phyloP scores from a whole-genome alignment of 2,113 vertebrate genomes.

The Coptodon rendalli region DNA sequence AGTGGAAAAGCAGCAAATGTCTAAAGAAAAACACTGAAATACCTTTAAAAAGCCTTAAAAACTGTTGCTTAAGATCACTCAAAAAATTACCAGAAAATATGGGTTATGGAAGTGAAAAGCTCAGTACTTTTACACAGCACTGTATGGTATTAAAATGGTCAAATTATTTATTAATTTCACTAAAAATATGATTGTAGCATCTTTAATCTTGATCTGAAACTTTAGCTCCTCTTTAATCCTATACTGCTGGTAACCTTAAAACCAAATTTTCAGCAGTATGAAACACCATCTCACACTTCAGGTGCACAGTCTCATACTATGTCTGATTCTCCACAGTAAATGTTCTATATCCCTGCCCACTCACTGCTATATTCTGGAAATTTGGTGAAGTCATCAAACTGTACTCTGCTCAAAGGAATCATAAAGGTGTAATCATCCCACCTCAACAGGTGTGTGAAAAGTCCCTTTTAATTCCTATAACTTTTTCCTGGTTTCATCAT shows the following conservation, averaged over 20 bases:
- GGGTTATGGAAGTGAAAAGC: neutral
- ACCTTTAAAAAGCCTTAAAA: neutral
- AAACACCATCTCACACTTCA: neutral
- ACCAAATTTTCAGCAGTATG: neutral
- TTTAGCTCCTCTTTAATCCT: neutral
- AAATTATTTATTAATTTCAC: neutral
- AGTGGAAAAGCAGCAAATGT: neutral
- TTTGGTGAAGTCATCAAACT: slow-evolving; percentile 32
- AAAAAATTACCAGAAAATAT: neutral
- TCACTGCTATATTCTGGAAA: slow-evolving; percentile 12
- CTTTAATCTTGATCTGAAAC: neutral
- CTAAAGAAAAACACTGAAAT: neutral
- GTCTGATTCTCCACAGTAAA: neutral
- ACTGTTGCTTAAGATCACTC: neutral
- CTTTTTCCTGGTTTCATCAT: neutral
- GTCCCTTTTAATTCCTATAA: neutral
- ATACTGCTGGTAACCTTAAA: neutral
- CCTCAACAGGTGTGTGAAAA: slow-evolving; percentile 34
- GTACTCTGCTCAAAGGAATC: neutral
- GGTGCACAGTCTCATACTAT: neutral
- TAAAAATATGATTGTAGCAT: neutral
- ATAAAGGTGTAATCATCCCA: slow-evolving; percentile 38
- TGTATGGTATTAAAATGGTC: neutral
- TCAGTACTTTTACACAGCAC: neutral
- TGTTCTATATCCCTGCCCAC: neutral